Evolutionary conservation across 2,797 vertebrate genomes (phyloP), one percentile per base, ranked within the genome.

Genomic region (Xiphorhynchus erythropygius): DNA sequence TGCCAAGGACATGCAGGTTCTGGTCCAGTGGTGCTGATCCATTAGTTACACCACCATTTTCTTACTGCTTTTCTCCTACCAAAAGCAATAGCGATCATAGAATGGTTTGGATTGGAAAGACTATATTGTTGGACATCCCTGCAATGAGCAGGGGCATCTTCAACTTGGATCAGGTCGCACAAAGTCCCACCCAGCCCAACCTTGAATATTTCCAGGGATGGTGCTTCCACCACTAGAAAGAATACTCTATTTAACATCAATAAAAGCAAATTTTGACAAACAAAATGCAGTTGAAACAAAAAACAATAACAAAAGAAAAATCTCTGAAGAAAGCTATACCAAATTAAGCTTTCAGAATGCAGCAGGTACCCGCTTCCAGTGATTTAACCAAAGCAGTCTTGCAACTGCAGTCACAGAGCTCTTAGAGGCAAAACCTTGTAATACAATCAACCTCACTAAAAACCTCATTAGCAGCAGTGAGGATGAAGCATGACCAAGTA

Each of bases 381-480:
- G n/a, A 68, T 87, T 59, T 73, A 84, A 82, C 71, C n/a, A 77
- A 89, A 93, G 37, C 82, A 83, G 42, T 62, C 28, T 70, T 89
- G n/a, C 23, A 83, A 35, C 53, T 80, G 52, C 57, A 81, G 62
- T 59, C 65, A 62, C 42, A 68, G 46, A 96, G 24, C 71, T 93
- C 64, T 87, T 70, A 55, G 64, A 85, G 57, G 44, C 65, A 74
- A 94, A 92, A 83, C 39, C 84, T 65, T 57, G 32, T 93, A 89
- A 91, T 27, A 16, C 39, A 94, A 95, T 96, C 95, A 96, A 83
- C 65, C 85, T 73, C 56, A 44, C 4, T 7, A 68, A 41, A 93
- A 93, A 89, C 71, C 46, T 92, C 5, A 28, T 95, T 93, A 96
- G 81, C 87, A 84, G 70, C 81, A 92, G 49, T 22, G 81, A 78